These are phyloP conservation scores for Noctilio leporinus DNA, from an alignment of 2,113 vertebrate species.

Conservation along the genomic window DNA sequence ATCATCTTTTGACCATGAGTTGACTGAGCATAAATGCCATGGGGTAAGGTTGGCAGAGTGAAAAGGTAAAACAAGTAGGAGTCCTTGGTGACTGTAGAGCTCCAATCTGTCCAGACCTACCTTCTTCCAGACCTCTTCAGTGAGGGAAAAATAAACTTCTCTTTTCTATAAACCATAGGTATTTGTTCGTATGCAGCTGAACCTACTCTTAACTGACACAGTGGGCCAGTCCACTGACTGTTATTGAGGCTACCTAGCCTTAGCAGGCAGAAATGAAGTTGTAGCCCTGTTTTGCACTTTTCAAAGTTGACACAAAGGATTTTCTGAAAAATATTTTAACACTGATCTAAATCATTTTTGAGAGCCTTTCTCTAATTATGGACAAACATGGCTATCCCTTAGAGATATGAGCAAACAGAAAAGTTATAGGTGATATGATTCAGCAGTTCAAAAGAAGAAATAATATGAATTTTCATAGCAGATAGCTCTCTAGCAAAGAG, in stretches of 20 bases:
- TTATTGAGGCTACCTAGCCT: neutral
- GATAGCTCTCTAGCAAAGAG: neutral
- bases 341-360: neutral
- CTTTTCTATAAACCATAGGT: neutral
- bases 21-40: neutral
- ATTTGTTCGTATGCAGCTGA: neutral
- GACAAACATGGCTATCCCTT: neutral
- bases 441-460: neutral
- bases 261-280: neutral
- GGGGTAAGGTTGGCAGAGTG: neutral
- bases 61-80: neutral
- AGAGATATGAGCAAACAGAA: neutral
- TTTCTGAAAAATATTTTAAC: neutral
- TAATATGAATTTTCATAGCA: neutral
- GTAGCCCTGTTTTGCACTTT: neutral
- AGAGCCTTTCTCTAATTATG: neutral
- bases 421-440: neutral
- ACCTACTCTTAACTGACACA: neutral
- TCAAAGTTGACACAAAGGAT: neutral
- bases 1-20: neutral
- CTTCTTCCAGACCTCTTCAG: neutral
- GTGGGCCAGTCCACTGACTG: neutral
- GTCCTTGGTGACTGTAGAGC: neutral
- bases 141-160: constrained; percentile 7
- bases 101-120: neutral